A percentile compares a stretch with the other conserved stretches of the same genome.
Conservation (phyloP, 2,113 vertebrate species). For the Cranoglanis bouderius region DNA sequence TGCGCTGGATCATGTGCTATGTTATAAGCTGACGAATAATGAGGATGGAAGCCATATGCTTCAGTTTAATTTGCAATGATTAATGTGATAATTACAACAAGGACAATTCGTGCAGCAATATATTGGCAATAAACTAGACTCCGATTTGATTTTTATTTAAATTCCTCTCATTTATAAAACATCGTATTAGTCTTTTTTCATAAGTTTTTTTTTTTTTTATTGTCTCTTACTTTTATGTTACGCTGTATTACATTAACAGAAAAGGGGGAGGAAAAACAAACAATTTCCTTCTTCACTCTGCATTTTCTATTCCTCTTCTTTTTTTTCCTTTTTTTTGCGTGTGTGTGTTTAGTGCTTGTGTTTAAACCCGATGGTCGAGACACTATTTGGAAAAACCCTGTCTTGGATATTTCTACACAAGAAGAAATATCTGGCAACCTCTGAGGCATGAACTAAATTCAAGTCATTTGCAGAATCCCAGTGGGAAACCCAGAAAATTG, state of each 20-base stretch:
- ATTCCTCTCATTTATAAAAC: not conserved
- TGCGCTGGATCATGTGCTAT: not conserved
- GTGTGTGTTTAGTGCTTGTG: not conserved
- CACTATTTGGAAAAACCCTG: not conserved
- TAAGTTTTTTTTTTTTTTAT: no score
- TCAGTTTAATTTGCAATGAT: not conserved
- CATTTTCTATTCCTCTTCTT: not conserved
- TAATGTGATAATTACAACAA: not conserved
- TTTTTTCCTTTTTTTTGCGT: not conserved
- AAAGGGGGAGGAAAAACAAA: not conserved
- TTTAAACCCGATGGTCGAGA: not conserved
- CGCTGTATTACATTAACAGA: not conserved
- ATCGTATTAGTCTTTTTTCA: not conserved
- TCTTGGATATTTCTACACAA: not conserved
- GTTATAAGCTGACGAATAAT: not conserved
- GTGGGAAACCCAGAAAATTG: not conserved
- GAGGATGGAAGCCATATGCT: not conserved
- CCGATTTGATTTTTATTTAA: not conserved
- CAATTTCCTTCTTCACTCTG: not conserved
- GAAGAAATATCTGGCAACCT: not conserved
- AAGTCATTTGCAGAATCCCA: not conserved
- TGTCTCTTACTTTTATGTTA: not conserved
- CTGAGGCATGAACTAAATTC: not conserved
- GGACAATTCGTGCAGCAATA: not conserved
- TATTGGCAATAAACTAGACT: not conserved